A percentile compares a stretch with the other conserved stretches of the same genome.
Conservation (phyloP, 2,113 vertebrate species). For the Dromiciops gliroides region DNA sequence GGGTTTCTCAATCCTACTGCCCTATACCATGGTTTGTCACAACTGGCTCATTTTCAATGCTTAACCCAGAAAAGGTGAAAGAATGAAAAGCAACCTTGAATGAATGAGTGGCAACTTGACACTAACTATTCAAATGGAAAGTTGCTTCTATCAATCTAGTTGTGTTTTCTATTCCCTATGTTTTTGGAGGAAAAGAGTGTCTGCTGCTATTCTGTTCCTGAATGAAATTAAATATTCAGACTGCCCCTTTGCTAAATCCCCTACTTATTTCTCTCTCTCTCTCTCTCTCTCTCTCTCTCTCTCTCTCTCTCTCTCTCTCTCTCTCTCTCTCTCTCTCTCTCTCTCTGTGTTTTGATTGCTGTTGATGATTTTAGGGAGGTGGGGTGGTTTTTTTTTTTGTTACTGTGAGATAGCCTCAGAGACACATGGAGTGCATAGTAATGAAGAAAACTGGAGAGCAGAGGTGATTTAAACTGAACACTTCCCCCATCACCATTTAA, state of each 20-base stretch:
- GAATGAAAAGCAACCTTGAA: background rate
- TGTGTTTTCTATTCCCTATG: background rate
- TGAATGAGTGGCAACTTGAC: background rate
- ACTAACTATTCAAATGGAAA: background rate
- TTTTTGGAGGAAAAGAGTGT: background rate
- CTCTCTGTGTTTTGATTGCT: background rate
- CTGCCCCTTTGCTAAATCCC: background rate
- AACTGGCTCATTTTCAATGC: background rate
- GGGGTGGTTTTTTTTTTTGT: background rate
- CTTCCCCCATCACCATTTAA: background rate
- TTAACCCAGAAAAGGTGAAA: constrained; percentile 11
- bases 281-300: no score
- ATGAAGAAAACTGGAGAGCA: background rate
- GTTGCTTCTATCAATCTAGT: background rate
- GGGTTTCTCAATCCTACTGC: background rate
- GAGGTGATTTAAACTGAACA: background rate
- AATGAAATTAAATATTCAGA: background rate
- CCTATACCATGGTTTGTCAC: background rate
- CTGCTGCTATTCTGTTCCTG: background rate
- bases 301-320: no score
- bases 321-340: no score
- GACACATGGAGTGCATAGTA: background rate
- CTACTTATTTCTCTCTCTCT: background rate
- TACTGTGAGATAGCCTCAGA: background rate
- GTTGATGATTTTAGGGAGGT: background rate